phyloP scores from a whole-genome alignment of 2,888 invertebrate genomes.

The Sacculina carcini region DNA sequence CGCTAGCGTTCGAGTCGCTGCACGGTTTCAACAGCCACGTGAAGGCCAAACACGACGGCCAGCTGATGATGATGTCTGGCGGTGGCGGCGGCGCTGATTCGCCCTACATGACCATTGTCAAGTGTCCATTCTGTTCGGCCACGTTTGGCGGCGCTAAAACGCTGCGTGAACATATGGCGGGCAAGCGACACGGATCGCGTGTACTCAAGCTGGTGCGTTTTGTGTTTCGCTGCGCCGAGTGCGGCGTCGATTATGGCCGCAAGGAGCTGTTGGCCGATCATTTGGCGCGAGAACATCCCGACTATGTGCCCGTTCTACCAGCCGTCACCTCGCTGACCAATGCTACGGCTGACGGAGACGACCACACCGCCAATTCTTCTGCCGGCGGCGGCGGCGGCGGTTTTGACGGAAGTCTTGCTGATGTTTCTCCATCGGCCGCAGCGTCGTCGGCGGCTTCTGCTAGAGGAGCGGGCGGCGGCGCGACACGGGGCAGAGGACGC shows the following conservation, averaged over 20 bases:
- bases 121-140: constrained; percentile 2
- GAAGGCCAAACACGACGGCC: background rate
- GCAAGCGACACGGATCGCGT: background rate
- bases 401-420: no score
- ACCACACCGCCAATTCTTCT: background rate
- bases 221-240: constrained; percentile 1
- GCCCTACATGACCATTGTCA: constrained; percentile 1
- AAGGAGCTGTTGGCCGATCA: background rate
- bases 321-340: background rate
- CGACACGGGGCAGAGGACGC: background rate
- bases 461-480: no score
- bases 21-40: constrained; percentile 2
- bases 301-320: background rate
- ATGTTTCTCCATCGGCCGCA: no score
- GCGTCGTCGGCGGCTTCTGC: no score
- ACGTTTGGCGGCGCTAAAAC: background rate
- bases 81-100: no score
- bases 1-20: constrained; percentile 1
- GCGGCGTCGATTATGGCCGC: constrained; percentile 1
- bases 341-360: background rate
- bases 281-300: background rate
- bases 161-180: background rate
- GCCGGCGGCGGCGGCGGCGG: background rate
- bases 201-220: background rate
- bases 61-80: background rate